phyloP scores from a whole-genome alignment of 2,888 invertebrate species.

The Drosophila siamana region DNA sequence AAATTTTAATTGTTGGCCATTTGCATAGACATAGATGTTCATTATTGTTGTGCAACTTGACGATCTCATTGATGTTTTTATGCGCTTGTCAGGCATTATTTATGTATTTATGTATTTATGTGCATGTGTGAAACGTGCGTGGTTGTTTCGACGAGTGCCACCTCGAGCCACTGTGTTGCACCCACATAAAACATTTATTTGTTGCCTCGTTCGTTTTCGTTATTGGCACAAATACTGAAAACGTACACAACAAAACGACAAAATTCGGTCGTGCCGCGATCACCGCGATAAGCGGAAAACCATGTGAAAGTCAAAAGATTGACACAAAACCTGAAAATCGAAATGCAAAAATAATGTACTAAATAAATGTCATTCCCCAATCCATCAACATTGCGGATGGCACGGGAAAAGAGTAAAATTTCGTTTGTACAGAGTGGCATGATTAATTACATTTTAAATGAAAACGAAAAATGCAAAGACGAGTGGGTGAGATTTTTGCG shows the following conservation, averaged over 20 bases:
- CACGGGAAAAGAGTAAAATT: no score
- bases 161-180: slow-evolving; percentile 53
- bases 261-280: slow-evolving; percentile 53
- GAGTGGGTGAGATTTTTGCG: slow-evolving; percentile 54
- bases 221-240: slow-evolving; percentile 73
- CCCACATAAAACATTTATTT: slow-evolving; percentile 69
- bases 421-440: slow-evolving; percentile 51
- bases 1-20: slow-evolving; percentile 73
- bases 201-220: slow-evolving; percentile 13
- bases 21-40: slow-evolving; percentile 55
- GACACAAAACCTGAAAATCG: slow-evolving; percentile 52
- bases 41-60: slow-evolving; percentile 47
- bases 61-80: slow-evolving; percentile 71
- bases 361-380: slow-evolving; percentile 30
- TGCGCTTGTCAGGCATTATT: slow-evolving; percentile 67
- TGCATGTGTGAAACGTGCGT: slow-evolving; percentile 53
- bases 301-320: slow-evolving; percentile 60
- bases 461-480: slow-evolving; percentile 32
- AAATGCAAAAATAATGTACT: slow-evolving; percentile 30
- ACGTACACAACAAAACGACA: slow-evolving; percentile 37
- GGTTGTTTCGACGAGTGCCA: slow-evolving; percentile 46
- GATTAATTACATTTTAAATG: slow-evolving; percentile 64
- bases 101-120: slow-evolving; percentile 50
- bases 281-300: slow-evolving; percentile 66
- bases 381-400: slow-evolving; percentile 54